Evolutionary conservation across 1,140 invertebrate species (phyloP), one percentile per base, ranked within the genome.

Genomic region (Bombus picipes): DNA sequence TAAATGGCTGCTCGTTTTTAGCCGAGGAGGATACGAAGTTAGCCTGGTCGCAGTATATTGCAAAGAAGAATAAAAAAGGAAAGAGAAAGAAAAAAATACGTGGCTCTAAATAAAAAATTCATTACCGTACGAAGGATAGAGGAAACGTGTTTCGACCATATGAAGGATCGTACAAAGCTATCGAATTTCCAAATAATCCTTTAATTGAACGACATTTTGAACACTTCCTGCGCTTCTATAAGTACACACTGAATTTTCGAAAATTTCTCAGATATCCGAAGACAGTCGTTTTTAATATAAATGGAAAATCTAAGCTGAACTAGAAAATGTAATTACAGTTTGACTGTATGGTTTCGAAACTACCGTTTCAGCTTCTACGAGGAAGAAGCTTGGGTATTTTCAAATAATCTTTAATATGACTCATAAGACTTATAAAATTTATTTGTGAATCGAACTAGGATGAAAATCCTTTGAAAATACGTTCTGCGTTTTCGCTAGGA

Each of bases 1-100:
- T 80, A 80, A 80, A 70, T 70, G 78, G 65, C 62, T 47, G 41
- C 65, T 37, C 41, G 62, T 53, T 80, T 70, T 70, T 37, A 37
- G 32, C 39, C 3, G 10, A 37, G 41, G 25, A 37, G 32, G 34
- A 37, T 68, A 68, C 25, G 25, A 37, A 70, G 78, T 70, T 79
- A 79, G 32, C 43, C 3, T 28, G 22, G 37, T 41, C 25, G 32
- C 25, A 9, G 9, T 4, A 28, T 37, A 25, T 70, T 12, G 34
- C 66, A 37, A 25, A 39, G 32, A 25, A 70, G 22, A 72, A 3
- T 12, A 71, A 13, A 37, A 25, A 25, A 3, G 37, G 18, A 12
- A 25, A 3, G 18, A 9, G 1, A 3, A 15, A 5, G 22, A 47
- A 37, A 28, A 53, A 80, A 68, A 18, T 37, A 10, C 41, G 18